These are phyloP conservation scores for Gerosis bhagava DNA, from an alignment of 2,888 invertebrate species.

Conservation along the genomic window DNA sequence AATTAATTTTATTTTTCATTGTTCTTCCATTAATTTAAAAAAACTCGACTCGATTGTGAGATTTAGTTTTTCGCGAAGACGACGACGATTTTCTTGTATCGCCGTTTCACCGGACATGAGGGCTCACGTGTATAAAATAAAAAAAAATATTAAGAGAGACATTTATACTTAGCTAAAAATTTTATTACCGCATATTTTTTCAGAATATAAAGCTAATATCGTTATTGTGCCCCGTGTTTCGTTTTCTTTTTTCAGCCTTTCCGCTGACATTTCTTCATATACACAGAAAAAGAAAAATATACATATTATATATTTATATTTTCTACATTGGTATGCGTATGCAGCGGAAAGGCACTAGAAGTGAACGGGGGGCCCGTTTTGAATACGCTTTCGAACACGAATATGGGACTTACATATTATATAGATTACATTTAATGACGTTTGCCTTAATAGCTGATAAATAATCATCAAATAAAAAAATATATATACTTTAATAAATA, in stretches of 20 bases:
- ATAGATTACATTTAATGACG: constrained; percentile 20
- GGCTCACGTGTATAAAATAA: no score
- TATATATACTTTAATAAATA: constrained; percentile 18
- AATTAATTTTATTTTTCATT: constrained; percentile 61
- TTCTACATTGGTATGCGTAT: constrained; percentile 19
- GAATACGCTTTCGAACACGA: constrained; percentile 20
- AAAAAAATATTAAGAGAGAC: constrained; percentile 45
- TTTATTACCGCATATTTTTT: constrained; percentile 47
- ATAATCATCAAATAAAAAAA: constrained; percentile 24
- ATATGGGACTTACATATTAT: constrained; percentile 21
- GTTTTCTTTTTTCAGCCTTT: no score
- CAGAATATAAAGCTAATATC: constrained; percentile 47
- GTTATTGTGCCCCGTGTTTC: constrained; percentile 34
- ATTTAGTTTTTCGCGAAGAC: constrained; percentile 43
- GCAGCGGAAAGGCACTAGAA: constrained; percentile 12
- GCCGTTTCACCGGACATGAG: constrained; percentile 50
- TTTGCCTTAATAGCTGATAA: constrained; percentile 26
- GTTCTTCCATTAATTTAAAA: constrained; percentile 69
- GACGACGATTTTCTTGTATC: constrained; percentile 31
- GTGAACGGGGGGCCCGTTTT: constrained; percentile 4
- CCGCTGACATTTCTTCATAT: constrained; percentile 30
- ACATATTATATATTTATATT: no score
- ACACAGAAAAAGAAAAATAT: constrained; percentile 21
- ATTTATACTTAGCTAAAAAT: constrained; percentile 38
- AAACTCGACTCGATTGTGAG: constrained; percentile 46